Evolutionary conservation across 2,797 vertebrate species (phyloP), one percentile per base, ranked within the genome.

Genomic region (Phoebastria nigripes): DNA sequence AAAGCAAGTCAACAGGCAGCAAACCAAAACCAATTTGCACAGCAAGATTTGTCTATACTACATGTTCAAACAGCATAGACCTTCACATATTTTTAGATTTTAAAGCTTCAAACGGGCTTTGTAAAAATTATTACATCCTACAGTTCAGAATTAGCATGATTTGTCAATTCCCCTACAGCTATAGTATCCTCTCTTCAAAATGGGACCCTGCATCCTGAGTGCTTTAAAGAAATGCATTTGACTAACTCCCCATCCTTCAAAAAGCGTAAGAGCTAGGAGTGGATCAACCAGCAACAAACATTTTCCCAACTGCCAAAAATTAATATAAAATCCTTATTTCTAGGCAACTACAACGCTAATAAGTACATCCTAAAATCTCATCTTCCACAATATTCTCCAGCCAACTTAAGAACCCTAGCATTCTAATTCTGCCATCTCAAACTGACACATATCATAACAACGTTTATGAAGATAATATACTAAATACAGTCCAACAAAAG

Each of bases 401-500:
- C 21, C 85, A 93, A 0, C 42, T 67, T 56, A 85, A 86, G 52
- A 93, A 82, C 37, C 11, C 26, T 31, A 90, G 37, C 54, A 93
- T 65, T 89, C 33, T 72, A 87, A 82, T 80, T 88, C 73, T 78
- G 42, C 49, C 35, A 51, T 74, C 49, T 95, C 46, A 86, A 81
- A 83, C 25, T 94, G 85, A 90, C 85, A 88, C 2, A 5, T 70
- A 94, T 79, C 78, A 82, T 59, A 93, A 76, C 39, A 41, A 90
- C 13, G 9, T 83, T 88, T 82, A 91, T 3, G 8, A 91, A 90
- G 59, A 90, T 39, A 92, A 78, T 21, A 51, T 51, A 72, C 54
- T 72, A 95, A 94, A 94, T 66, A 94, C 67, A 96, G 67, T 70
- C 42, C 46, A 80, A 90, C 11, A 94, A 66, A 92, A 93, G 49